A percentile compares a stretch with the other conserved stretches of the same genome.
Evolutionary conservation across 2,113 vertebrate genomes (phyloP).

Genomic region (Mustelus asterias): DNA sequence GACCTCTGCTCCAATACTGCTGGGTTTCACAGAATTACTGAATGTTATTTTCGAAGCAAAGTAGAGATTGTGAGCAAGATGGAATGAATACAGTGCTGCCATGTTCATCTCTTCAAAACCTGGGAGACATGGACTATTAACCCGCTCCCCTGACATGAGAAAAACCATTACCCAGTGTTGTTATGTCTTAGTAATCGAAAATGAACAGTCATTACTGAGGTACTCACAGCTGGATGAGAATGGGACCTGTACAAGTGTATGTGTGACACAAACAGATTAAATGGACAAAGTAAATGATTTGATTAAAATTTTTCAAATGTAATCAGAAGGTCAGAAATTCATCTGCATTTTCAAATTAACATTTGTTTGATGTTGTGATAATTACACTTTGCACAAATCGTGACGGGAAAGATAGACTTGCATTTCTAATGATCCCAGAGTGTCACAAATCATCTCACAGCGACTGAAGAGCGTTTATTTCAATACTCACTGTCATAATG

Average conservation of each 20-base stretch:
- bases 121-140: background rate
- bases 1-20: background rate
- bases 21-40: background rate
- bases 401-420: background rate
- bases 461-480: background rate
- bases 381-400: background rate
- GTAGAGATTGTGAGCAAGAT: background rate
- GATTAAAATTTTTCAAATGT: background rate
- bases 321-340: background rate
- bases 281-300: slow-evolving; percentile 13
- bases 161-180: background rate
- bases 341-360: background rate
- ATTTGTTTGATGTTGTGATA: slow-evolving; percentile 9
- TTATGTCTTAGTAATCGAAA: slow-evolving; percentile 9
- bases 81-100: background rate
- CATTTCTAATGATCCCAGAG: background rate
- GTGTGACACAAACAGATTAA: slow-evolving; percentile 19
- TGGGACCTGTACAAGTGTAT: background rate
- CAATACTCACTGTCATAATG: background rate
- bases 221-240: background rate
- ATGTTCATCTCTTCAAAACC: background rate
- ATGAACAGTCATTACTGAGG: background rate
- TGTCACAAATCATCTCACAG: background rate
- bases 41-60: background rate
- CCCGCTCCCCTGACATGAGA: background rate